phyloP scores from a whole-genome alignment of 2,888 invertebrate species.

The Philereme transversata region DNA sequence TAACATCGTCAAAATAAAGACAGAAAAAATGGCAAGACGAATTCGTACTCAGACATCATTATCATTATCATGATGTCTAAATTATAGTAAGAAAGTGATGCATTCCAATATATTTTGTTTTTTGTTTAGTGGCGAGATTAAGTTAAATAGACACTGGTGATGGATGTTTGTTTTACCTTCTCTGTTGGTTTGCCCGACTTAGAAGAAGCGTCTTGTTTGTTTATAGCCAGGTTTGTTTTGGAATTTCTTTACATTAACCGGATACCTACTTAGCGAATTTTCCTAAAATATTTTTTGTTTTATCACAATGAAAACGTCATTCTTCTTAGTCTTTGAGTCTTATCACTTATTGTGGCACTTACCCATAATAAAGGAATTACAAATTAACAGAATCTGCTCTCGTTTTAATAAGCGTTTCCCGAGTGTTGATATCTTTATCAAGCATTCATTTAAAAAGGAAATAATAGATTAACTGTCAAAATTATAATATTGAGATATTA shows the following conservation, averaged over 20 bases:
- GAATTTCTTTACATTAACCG: background rate
- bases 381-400: no score
- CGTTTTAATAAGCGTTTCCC: no score
- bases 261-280: background rate
- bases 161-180: background rate
- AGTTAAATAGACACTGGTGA: background rate
- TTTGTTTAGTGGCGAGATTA: background rate
- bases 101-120: background rate
- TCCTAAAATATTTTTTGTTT: background rate
- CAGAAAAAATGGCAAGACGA: background rate
- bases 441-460: no score
- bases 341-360: no score
- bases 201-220: background rate
- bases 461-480: no score
- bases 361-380: no score
- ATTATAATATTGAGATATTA: no score
- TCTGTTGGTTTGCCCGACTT: background rate
- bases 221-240: background rate
- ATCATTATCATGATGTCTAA: background rate
- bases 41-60: background rate
- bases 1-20: background rate
- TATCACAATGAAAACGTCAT: background rate
- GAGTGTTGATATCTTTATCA: no score
- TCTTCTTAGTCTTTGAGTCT: no score
- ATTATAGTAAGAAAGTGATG: slow-evolving; percentile 4